phyloP scores from a whole-genome alignment of 2,888 invertebrate species.

The Lysandra coridon region DNA sequence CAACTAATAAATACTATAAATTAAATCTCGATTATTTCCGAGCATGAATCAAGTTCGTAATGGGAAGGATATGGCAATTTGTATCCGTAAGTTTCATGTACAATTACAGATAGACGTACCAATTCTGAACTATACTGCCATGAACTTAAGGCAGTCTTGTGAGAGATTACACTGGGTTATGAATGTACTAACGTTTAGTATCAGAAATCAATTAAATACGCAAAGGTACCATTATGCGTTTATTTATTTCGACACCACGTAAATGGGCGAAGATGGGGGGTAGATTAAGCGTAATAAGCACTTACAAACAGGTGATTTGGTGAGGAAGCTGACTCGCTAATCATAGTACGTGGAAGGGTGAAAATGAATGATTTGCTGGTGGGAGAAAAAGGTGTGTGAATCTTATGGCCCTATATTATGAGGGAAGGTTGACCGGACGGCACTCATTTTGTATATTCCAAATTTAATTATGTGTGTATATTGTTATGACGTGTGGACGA shows the following conservation, averaged over 20 bases:
- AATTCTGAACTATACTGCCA: background rate
- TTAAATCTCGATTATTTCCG: background rate
- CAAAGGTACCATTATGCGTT: slow-evolving; percentile 46
- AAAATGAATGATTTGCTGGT: slow-evolving; percentile 18
- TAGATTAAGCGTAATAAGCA: slow-evolving; percentile 43
- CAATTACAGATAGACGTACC: background rate
- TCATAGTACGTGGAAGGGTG: background rate
- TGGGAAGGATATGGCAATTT: slow-evolving; percentile 26
- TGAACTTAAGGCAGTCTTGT: background rate
- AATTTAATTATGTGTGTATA: no score
- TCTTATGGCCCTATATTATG: background rate
- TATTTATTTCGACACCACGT: slow-evolving; percentile 52
- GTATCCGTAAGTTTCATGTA: background rate
- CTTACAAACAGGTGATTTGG: slow-evolving; percentile 27
- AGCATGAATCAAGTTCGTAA: slow-evolving; percentile 50
- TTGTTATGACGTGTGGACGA: no score
- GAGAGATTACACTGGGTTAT: background rate
- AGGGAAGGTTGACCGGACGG: no score
- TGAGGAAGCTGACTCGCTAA: background rate
- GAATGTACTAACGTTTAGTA: slow-evolving; percentile 39
- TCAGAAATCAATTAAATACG: slow-evolving; percentile 56
- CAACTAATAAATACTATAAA: background rate
- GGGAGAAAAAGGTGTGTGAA: background rate
- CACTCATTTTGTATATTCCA: no score
- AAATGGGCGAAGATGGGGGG: slow-evolving; percentile 44